Evolutionary conservation across 1,140 invertebrate species (phyloP).

Genomic region (Aplysia californica): DNA sequence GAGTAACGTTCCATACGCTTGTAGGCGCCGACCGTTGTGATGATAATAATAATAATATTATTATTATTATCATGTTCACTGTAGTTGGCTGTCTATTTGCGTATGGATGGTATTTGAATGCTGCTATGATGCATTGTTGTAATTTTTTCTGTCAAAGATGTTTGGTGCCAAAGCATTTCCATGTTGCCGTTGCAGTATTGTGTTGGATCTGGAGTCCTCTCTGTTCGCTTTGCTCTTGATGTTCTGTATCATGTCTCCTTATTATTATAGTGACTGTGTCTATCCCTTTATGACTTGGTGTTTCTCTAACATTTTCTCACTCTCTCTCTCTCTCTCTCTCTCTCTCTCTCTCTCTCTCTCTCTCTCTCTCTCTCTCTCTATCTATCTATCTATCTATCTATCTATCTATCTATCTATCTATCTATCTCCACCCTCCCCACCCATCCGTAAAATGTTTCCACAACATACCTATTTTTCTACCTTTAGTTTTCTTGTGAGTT

Average conservation of each 20-base stretch:
- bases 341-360: slow-evolving; percentile 17
- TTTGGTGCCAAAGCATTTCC: background rate
- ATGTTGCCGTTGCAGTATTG: background rate
- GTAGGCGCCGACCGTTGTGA: no score
- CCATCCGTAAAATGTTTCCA: background rate
- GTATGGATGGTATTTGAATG: background rate
- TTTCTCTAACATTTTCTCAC: slow-evolving; percentile 16
- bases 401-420: slow-evolving; percentile 1
- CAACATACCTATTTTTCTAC: background rate
- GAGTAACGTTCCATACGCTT: no score
- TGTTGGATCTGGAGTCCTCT: background rate
- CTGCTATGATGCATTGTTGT: background rate
- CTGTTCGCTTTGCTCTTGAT: background rate
- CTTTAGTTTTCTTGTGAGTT: background rate
- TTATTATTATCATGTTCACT: no score
- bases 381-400: background rate
- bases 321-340: slow-evolving; percentile 23
- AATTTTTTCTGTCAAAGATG: background rate
- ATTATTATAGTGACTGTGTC: background rate
- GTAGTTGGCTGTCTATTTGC: no score
- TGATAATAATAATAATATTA: no score
- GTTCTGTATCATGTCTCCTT: background rate
- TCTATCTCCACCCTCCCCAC: no score
- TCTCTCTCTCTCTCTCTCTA: slow-evolving; percentile 5
- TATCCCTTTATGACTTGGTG: background rate